phyloP scores from a whole-genome alignment of 1,140 invertebrate genomes.

The Drosophila parvula region DNA sequence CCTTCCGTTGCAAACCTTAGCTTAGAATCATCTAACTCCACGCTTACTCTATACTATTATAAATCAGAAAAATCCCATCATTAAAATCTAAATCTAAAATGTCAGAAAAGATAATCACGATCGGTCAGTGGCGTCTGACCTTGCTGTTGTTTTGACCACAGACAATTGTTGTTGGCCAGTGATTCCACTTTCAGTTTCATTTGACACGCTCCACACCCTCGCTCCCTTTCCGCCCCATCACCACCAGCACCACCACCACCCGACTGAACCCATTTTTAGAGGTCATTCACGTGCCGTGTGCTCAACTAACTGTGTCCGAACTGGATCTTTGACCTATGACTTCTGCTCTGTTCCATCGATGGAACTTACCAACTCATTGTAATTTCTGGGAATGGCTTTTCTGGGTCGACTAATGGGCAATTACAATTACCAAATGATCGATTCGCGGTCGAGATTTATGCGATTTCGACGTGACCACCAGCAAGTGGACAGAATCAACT shows the following conservation, averaged over 20 bases:
- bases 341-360: slow-evolving; percentile 3
- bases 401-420: slow-evolving; percentile 33
- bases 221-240: background rate
- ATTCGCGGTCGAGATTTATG: slow-evolving; percentile 57
- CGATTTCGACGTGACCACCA: slow-evolving; percentile 62
- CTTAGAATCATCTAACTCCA: background rate
- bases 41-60: slow-evolving; percentile 2
- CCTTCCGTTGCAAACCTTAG: background rate
- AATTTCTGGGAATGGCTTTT: slow-evolving; percentile 51
- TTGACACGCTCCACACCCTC: slow-evolving; percentile 46
- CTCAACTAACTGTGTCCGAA: slow-evolving; percentile 66
- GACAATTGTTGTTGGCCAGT: slow-evolving; percentile 43
- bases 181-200: slow-evolving; percentile 63
- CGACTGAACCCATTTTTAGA: slow-evolving; percentile 57
- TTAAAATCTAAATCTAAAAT: slow-evolving; percentile 41
- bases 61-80: slow-evolving; percentile 36
- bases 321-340: slow-evolving; percentile 40
- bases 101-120: slow-evolving; percentile 43
- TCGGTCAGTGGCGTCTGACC: slow-evolving; percentile 74
- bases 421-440: slow-evolving; percentile 32
- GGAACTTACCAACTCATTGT: slow-evolving; percentile 36
- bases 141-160: slow-evolving; percentile 66
- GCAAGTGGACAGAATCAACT: slow-evolving; percentile 30
- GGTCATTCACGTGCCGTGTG: slow-evolving; percentile 69
- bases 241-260: slow-evolving; percentile 13